Percentiles rank a stretch among this genome's conserved stretches.
These are phyloP conservation scores for Protophormia terraenovae DNA, from an alignment of 2,888 invertebrate genomes.

Conservation along the genomic window DNA sequence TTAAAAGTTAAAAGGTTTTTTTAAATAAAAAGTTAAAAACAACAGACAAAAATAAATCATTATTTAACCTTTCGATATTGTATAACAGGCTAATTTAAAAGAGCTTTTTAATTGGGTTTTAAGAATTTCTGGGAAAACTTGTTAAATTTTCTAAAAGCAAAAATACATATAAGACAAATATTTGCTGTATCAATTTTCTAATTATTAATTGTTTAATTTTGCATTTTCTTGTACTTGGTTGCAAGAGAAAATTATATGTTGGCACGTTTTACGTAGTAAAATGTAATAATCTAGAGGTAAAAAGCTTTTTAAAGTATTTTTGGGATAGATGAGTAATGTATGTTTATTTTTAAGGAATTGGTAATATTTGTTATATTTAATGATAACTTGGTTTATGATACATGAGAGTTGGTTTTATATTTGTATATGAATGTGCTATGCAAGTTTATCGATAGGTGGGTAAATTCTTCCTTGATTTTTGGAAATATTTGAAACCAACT, in stretches of 20 bases:
- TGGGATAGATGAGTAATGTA: neutral
- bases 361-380: too few species aligned
- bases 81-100: neutral
- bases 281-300: neutral
- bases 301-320: neutral
- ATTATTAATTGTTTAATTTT: neutral
- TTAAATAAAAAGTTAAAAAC: neutral
- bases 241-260: neutral
- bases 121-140: neutral
- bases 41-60: neutral
- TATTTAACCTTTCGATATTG: neutral
- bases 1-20: slow-evolving; percentile 15
- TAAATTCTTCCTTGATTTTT: too few species aligned
- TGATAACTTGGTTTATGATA: too few species aligned
- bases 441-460: too few species aligned
- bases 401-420: too few species aligned
- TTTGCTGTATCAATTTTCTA: neutral
- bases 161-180: neutral
- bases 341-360: too few species aligned
- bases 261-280: slow-evolving; percentile 26
- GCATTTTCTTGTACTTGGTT: neutral
- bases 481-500: too few species aligned
- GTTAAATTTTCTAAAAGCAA: neutral
- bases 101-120: slow-evolving; percentile 31
- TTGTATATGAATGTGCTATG: too few species aligned